Evolutionary conservation across 2,113 vertebrate species (phyloP).

Genomic region (Micromys minutus): DNA sequence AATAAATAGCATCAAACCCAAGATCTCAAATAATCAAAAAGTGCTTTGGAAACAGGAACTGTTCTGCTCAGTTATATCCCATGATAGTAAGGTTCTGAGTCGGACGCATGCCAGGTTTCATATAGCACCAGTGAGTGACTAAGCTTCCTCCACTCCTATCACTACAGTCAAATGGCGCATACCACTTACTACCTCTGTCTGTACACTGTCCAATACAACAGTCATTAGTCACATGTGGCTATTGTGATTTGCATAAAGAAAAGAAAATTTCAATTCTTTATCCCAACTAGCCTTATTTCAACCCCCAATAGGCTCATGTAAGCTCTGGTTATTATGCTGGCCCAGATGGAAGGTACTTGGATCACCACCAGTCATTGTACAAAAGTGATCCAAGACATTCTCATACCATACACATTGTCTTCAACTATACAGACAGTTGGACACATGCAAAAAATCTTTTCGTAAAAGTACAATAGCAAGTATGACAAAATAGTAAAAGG

Average conservation of each 20-base stretch:
- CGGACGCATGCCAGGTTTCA: conserved; percentile 42
- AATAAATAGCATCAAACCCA: conserved; percentile 19
- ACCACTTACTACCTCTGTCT: conserved; percentile 10
- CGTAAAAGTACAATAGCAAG: conserved; percentile 18
- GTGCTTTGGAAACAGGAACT: conserved; percentile 51
- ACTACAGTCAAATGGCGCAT: conserved; percentile 22
- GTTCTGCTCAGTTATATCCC: not conserved
- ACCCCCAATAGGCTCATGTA: not conserved
- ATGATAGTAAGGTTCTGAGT: conserved; percentile 31
- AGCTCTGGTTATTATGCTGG: not conserved
- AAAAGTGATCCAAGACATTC: not conserved
- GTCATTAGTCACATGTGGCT: not conserved
- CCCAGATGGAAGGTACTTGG: not conserved
- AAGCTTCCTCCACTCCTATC: conserved; percentile 50
- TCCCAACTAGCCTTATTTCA: not conserved
- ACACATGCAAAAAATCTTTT: conserved; percentile 45
- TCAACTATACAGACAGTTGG: not conserved
- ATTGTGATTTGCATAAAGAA: conserved; percentile 51
- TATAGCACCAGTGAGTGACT: conserved; percentile 10
- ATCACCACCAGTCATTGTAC: not conserved
- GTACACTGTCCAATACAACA: not conserved
- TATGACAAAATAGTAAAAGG: not conserved
- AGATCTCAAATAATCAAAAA: conserved; percentile 55
- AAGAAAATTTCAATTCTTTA: not conserved
- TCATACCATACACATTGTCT: not conserved